These are phyloP conservation scores for Platyscapa corneri DNA, from an alignment of 1,140 invertebrate species.

Conservation along the genomic window DNA sequence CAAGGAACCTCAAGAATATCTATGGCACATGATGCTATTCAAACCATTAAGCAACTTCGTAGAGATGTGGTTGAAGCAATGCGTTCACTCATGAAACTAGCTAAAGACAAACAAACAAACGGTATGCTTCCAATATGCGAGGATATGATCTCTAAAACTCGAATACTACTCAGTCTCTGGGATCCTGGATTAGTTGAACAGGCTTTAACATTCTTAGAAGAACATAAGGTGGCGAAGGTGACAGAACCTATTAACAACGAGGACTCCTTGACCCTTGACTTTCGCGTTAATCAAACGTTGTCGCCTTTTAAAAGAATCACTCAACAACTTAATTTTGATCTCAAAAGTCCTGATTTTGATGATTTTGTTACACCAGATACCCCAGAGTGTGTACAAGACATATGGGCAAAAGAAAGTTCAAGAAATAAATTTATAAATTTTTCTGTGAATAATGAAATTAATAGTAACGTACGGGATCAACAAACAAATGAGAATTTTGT, in stretches of 20 bases:
- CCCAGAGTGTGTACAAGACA: constrained; percentile 76
- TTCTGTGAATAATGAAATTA: constrained; percentile 60
- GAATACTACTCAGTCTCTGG: constrained; percentile 86
- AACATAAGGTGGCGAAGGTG: constrained; percentile 78
- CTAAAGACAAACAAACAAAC: constrained; percentile 81
- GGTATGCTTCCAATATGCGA: constrained; percentile 87
- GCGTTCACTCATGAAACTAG: constrained; percentile 82
- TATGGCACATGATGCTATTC: constrained; percentile 85
- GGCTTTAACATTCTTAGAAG: constrained; percentile 86
- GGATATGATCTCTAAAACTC: constrained; percentile 85
- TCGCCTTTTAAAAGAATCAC: constrained; percentile 86
- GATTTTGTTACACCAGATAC: constrained; percentile 83
- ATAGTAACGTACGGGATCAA: constrained; percentile 52
- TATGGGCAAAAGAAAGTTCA: constrained; percentile 74
- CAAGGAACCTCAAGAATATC: constrained; percentile 83
- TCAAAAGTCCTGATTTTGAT: constrained; percentile 82
- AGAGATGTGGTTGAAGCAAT: constrained; percentile 87
- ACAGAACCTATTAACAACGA: constrained; percentile 63
- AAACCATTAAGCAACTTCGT: constrained; percentile 84
- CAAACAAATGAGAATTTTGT: constrained; percentile 67
- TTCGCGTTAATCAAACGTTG: constrained; percentile 73
- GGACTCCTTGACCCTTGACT: constrained; percentile 63
- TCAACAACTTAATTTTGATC: constrained; percentile 82
- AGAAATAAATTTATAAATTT: constrained; percentile 60
- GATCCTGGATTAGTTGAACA: constrained; percentile 89